phyloP scores from a whole-genome alignment of 1,140 invertebrate genomes.

The Lepidurus couesii region DNA sequence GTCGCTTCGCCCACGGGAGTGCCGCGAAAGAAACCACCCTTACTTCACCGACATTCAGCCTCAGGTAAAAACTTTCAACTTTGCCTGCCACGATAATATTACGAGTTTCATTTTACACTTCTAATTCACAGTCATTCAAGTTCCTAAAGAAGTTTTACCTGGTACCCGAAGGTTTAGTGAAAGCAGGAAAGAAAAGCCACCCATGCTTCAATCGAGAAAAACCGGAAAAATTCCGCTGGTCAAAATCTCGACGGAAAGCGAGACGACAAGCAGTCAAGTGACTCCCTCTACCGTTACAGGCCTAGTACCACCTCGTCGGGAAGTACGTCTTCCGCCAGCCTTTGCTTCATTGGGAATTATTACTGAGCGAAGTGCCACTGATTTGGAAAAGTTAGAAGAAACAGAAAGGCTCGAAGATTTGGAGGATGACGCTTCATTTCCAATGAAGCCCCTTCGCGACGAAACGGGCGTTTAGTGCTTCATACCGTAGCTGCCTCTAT shows the following conservation, averaged over 20 bases:
- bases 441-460: not conserved
- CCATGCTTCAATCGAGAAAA: not conserved
- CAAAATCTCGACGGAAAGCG: not conserved
- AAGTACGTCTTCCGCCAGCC: not conserved
- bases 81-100: not conserved
- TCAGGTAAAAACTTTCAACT: not conserved
- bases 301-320: not conserved
- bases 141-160: not conserved
- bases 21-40: not conserved
- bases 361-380: constrained; percentile 2
- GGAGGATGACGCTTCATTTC: not conserved
- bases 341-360: not conserved
- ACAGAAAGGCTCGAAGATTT: not conserved
- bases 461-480: constrained; percentile 10
- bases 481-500: not conserved
- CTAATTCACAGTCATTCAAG: not conserved
- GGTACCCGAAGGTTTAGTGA: not conserved
- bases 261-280: not conserved
- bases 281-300: not conserved
- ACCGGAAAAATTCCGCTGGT: not conserved
- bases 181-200: not conserved
- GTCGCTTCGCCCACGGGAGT: not conserved
- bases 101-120: not conserved
- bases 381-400: not conserved
- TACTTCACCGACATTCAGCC: constrained; percentile 1